phyloP scores from a whole-genome alignment of 92 coral and sea anemone genomes.

The Heteractis magnifica region DNA sequence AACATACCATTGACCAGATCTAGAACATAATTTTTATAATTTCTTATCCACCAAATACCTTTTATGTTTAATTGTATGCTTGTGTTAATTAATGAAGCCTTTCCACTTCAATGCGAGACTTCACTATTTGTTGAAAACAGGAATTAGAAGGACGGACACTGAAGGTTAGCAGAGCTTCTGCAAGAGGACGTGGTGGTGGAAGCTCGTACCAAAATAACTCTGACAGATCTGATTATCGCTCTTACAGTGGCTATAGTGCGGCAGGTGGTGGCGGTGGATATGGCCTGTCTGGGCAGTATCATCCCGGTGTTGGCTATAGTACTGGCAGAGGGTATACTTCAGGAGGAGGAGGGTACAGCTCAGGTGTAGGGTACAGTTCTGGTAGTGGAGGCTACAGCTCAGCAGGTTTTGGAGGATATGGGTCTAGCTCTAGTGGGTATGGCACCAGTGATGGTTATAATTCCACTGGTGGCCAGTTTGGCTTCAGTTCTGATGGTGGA shows the following conservation, averaged over 20 bases:
- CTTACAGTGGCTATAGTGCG: not conserved
- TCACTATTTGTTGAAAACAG: not conserved
- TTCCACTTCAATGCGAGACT: not conserved
- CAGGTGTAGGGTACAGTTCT: not conserved
- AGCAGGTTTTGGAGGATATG: not conserved
- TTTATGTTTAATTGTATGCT: too few species aligned
- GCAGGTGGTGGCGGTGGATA: too few species aligned
- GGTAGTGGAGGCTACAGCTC: not conserved
- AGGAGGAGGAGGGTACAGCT: not conserved
- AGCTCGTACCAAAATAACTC: not conserved
- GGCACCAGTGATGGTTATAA: not conserved
- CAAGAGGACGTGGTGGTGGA: not conserved
- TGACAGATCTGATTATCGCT: not conserved
- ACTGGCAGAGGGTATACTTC: not conserved
- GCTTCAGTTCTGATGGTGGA: not conserved
- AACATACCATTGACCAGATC: too few species aligned
- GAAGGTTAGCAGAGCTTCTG: constrained; percentile 6
- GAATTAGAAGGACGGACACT: not conserved
- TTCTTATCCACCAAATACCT: too few species aligned
- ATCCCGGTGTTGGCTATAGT: not conserved
- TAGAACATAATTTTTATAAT: too few species aligned
- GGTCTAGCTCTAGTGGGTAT: too few species aligned
- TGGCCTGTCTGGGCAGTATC: too few species aligned
- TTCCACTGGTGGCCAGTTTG: not conserved
- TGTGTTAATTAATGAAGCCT: too few species aligned